phyloP scores from a whole-genome alignment of 2,797 vertebrate species.

The Emydoidea blandingii region DNA sequence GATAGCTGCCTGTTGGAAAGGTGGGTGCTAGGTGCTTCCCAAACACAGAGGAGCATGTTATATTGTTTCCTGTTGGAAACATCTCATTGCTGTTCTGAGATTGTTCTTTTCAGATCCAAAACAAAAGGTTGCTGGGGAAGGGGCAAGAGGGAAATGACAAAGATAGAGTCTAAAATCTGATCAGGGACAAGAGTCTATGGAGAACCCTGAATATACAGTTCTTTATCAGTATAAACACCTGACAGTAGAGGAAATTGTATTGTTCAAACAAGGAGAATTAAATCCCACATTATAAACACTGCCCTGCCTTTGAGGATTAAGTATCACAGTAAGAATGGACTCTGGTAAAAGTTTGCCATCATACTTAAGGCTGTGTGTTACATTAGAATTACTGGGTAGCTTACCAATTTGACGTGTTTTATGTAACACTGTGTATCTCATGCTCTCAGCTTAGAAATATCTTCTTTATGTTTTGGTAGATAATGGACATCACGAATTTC shows the following conservation, averaged over 20 bases:
- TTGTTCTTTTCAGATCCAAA: neutral
- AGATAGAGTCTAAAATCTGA: neutral
- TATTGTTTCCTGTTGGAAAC: neutral
- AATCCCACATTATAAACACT: neutral
- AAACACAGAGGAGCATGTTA: neutral
- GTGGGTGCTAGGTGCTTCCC: neutral
- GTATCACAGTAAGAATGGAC: neutral
- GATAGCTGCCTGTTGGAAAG: neutral
- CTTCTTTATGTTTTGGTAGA: neutral
- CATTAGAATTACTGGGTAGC: neutral
- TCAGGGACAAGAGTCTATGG: neutral
- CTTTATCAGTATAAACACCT: constrained; percentile 6
- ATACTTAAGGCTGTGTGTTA: neutral
- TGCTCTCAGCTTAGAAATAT: neutral
- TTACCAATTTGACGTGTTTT: constrained; percentile 2
- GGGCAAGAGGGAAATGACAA: neutral
- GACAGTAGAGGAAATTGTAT: neutral
- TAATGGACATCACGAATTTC: neutral
- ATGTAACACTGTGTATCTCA: neutral
- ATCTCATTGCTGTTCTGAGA: constrained; percentile 6
- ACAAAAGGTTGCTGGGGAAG: neutral
- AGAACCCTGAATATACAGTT: neutral
- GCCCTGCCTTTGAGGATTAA: neutral
- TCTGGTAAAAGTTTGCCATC: constrained; percentile 18
- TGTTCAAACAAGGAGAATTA: neutral